phyloP scores from a whole-genome alignment of 1,140 invertebrate genomes.

The Trichogramma pretiosum region DNA sequence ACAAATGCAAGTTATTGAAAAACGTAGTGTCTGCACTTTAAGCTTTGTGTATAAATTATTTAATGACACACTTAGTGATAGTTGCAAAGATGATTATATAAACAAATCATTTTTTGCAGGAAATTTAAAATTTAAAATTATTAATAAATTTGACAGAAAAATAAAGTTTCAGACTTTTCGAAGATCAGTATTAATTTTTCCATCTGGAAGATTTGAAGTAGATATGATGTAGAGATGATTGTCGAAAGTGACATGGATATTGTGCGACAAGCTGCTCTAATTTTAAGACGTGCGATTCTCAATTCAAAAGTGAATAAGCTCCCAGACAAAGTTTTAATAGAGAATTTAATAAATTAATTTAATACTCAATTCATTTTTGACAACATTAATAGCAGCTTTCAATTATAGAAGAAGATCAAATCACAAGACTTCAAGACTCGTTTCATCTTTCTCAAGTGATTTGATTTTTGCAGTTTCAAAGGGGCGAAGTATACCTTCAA shows the following conservation, averaged over 20 bases:
- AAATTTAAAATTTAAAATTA: neutral
- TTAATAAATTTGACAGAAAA: neutral
- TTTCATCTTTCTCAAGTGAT: slow-evolving; percentile 15
- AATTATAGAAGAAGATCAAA: slow-evolving; percentile 7
- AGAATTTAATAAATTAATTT: slow-evolving; percentile 17
- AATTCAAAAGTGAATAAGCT: slow-evolving; percentile 17
- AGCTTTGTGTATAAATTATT: neutral
- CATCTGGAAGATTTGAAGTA: neutral
- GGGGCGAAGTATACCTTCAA: slow-evolving; percentile 28
- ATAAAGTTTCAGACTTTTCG: neutral
- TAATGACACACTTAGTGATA: neutral
- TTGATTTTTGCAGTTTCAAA: slow-evolving; percentile 17
- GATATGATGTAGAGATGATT: neutral
- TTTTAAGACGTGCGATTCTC: slow-evolving; percentile 20
- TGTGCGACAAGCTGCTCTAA: slow-evolving; percentile 18
- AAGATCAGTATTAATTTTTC: neutral
- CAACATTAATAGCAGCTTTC: slow-evolving; percentile 11
- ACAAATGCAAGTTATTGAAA: too few species aligned
- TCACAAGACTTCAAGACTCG: slow-evolving; percentile 1
- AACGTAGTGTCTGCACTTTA: neutral
- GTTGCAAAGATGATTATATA: neutral
- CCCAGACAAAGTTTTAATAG: slow-evolving; percentile 20
- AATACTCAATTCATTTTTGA: slow-evolving; percentile 18
- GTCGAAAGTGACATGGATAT: neutral
- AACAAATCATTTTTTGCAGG: neutral